Conservation (phyloP, 2,888 invertebrate species). For the Myathropa florea region DNA sequence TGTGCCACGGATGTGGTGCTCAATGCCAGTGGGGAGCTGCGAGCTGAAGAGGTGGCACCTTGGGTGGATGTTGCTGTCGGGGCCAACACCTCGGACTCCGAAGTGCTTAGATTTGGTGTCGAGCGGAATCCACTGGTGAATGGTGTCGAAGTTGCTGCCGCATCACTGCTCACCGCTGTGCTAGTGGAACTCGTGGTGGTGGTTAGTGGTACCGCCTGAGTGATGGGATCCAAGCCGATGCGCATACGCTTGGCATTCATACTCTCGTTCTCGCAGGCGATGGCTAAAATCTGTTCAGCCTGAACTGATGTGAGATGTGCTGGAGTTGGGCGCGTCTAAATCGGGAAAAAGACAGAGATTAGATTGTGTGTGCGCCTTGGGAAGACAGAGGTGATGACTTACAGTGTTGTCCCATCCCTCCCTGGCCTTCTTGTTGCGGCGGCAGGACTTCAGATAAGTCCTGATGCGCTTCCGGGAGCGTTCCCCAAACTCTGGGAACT, state of each 20-base stretch:
- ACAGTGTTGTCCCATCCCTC: constrained; percentile 95
- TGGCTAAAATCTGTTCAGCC: constrained; percentile 96
- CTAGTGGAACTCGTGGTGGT: constrained; percentile 78
- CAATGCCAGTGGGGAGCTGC: constrained; percentile 79
- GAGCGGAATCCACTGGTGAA: constrained; percentile 76
- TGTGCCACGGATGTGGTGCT: constrained; percentile 76
- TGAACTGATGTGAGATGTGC: constrained; percentile 98
- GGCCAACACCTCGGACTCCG: constrained; percentile 76
- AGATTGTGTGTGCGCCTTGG: neutral
- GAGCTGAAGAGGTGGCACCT: constrained; percentile 78
- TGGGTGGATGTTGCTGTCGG: constrained; percentile 73
- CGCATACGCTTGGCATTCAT: constrained; percentile 98
- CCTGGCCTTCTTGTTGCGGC: constrained; percentile 95
- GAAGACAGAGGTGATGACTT: constrained; percentile 80
- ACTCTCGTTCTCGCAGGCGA: constrained; percentile 98
- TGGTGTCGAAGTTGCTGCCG: constrained; percentile 73
- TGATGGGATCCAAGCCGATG: constrained; percentile 95
- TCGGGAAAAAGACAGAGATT: neutral
- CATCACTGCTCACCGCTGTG: constrained; percentile 77
- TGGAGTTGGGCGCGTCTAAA: constrained; percentile 94
- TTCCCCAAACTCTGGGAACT: constrained; percentile 98
- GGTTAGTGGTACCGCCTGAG: constrained; percentile 89
- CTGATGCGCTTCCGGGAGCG: constrained; percentile 96
- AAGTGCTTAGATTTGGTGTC: constrained; percentile 78
- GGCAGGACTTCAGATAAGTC: constrained; percentile 97